Percentiles rank a stretch among this genome's conserved stretches.
These are phyloP conservation scores for Holacanthus passer DNA, from an alignment of 2,113 vertebrate genomes.

Conservation along the genomic window DNA sequence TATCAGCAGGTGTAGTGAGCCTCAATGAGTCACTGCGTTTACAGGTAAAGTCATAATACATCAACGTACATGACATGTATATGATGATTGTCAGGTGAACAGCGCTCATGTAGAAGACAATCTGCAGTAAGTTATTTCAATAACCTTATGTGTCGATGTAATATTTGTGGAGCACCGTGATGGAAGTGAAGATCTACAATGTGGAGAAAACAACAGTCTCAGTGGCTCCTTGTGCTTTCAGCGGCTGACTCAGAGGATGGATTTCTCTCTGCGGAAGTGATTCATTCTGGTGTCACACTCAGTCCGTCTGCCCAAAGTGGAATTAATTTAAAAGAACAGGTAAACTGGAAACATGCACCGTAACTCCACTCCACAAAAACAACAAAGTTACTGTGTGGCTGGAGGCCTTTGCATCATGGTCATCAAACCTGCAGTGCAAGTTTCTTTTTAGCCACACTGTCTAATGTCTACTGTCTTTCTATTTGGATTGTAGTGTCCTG, in stretches of 20 bases:
- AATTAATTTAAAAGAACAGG: slow-evolving; percentile 8
- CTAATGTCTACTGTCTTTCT: neutral
- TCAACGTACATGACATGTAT: too few species aligned
- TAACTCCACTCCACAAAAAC: neutral
- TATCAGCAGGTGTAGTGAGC: neutral
- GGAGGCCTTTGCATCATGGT: neutral
- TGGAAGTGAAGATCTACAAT: neutral
- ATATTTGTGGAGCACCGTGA: neutral
- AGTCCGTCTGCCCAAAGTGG: slow-evolving; percentile 13
- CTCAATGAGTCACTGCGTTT: neutral
- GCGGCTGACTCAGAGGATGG: slow-evolving; percentile 26
- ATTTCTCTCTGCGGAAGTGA: slow-evolving; percentile 20
- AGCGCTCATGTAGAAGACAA: neutral
- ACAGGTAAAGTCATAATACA: too few species aligned
- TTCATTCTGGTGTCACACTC: slow-evolving; percentile 11
- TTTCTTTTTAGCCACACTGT: neutral
- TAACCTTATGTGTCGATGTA: neutral
- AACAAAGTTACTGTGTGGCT: neutral
- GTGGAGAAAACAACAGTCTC: neutral
- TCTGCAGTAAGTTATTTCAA: neutral
- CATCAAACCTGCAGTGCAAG: neutral
- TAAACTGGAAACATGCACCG: neutral
- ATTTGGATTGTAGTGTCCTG: neutral
- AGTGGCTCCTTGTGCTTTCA: neutral
- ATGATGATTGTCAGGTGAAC: neutral